A percentile compares a stretch with the other conserved stretches of the same genome.
Evolutionary conservation across 2,797 vertebrate genomes (phyloP).

Genomic region (Sebastes steindachneri): DNA sequence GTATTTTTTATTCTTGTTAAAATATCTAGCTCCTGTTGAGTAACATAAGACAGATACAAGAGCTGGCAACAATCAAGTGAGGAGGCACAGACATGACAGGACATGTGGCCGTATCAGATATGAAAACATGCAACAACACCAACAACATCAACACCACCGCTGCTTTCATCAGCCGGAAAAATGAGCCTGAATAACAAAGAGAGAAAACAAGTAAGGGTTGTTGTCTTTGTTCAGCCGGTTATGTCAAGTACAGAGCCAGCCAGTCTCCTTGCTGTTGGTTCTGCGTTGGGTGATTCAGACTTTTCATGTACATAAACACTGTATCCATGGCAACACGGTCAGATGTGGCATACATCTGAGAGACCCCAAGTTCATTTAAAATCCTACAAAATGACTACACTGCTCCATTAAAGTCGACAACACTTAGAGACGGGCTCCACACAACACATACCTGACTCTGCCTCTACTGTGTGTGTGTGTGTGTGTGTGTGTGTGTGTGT

Average conservation of each 20-base stretch:
- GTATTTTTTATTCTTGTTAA: not conserved
- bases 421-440: not conserved
- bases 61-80: not conserved
- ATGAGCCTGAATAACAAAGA: not conserved
- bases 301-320: slow-evolving; percentile 10
- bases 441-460: not conserved
- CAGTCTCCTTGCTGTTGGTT: not conserved
- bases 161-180: not conserved
- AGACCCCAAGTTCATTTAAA: not conserved
- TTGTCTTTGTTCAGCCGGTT: not conserved
- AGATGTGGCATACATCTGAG: not conserved
- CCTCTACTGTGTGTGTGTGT: not conserved
- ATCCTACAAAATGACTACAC: not conserved
- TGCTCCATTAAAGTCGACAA: not conserved
- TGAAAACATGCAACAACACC: slow-evolving; percentile 19
- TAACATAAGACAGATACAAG: not conserved
- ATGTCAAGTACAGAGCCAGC: not conserved
- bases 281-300: not conserved
- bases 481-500: not conserved
- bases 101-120: slow-evolving; percentile 13
- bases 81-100: slow-evolving; percentile 1
- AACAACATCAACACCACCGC: not conserved
- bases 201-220: not conserved
- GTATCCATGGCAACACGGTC: slow-evolving; percentile 8
- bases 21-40: not conserved